Conservation (phyloP, 2,888 invertebrate species). For the Ptychoptera contaminata region DNA sequence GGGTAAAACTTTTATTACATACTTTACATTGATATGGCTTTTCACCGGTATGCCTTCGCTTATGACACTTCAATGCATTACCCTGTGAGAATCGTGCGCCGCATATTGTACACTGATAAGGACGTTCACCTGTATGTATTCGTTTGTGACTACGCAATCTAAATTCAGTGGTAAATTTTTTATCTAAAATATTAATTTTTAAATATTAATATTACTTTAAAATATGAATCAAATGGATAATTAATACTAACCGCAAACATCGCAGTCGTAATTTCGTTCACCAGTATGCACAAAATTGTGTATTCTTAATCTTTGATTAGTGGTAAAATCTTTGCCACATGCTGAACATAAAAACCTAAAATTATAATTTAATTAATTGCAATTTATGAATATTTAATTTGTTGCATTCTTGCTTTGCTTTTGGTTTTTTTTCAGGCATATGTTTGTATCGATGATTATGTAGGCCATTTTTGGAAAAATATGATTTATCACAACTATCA, state of each 20-base stretch:
- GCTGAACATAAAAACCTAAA: constrained; percentile 13
- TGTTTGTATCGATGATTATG: constrained; percentile 16
- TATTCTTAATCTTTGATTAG: constrained; percentile 9
- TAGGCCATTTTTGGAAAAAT: constrained; percentile 17
- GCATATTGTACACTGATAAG: constrained; percentile 20
- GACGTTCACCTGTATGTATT: constrained; percentile 20
- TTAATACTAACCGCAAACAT: constrained; percentile 18
- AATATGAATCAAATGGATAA: neutral
- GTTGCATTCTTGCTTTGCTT: neutral
- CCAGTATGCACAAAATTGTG: constrained; percentile 22
- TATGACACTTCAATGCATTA: constrained; percentile 20
- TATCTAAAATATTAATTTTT: constrained; percentile 13
- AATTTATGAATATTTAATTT: neutral
- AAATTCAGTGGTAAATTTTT: constrained; percentile 20
- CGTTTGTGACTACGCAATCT: constrained; percentile 20
- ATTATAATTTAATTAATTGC: neutral
- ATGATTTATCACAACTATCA: constrained; percentile 16
- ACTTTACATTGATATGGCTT: constrained; percentile 21
- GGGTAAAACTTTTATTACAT: constrained; percentile 21
- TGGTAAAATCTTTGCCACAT: constrained; percentile 11
- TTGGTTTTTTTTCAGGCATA: constrained; percentile 11
- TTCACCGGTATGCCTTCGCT: constrained; percentile 21
- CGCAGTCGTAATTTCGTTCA: constrained; percentile 19
- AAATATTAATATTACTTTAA: too few relatives aligned
- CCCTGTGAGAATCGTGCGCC: constrained; percentile 19